Evolutionary conservation across 2,888 invertebrate species (phyloP), one percentile per base, ranked within the genome.

Genomic region (Steromphala cineraria): DNA sequence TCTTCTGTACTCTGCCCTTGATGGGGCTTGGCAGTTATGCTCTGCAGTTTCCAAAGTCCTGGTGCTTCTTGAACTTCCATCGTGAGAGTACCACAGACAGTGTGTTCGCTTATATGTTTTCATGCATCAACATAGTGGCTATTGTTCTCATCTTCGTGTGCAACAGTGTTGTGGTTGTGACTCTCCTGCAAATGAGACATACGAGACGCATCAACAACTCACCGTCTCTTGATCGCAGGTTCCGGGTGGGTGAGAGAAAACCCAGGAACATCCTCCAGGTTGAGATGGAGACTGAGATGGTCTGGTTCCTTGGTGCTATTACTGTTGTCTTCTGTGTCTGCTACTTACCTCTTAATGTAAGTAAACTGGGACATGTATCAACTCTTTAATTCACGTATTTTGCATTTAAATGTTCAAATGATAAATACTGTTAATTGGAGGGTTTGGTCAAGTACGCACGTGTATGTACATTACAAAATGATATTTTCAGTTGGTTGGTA

Each of bases 31-130:
- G 92, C 17, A 89, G 89, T 80, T 93, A 91, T 83, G 91, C 89
- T 13, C 86, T 88, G n/a, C 93, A 93, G 84, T 93, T 90, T 87
- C 93, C 93, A 0, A 89, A 91, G 2, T 91, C 92, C 2, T 93
- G 93, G 93, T 93, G 93, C 84, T 93, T 92, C 82, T 85, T 93
- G 76, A 92, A 93, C 83, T 90, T 92, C 75, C 92, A 93, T 83
- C 85, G 89, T 75, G 85, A 89, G 74, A 84, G 83, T 55, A 31
- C 67, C 13, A 76, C 84, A 7, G 90, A 91, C 46, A 81, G 86
- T 1, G 90, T 87, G 1, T 92, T 91, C 82, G 90, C 92, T 3
- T 87, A 86, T 55, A 85, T 87, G 8, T 93, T 90, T 85, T 90
- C 92, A 2, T 81, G 89, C 21, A 55, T 91, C 52, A 92, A 91